Evolutionary conservation across 2,888 invertebrate species (phyloP).

Genomic region (Agonopterix subpropinquella): DNA sequence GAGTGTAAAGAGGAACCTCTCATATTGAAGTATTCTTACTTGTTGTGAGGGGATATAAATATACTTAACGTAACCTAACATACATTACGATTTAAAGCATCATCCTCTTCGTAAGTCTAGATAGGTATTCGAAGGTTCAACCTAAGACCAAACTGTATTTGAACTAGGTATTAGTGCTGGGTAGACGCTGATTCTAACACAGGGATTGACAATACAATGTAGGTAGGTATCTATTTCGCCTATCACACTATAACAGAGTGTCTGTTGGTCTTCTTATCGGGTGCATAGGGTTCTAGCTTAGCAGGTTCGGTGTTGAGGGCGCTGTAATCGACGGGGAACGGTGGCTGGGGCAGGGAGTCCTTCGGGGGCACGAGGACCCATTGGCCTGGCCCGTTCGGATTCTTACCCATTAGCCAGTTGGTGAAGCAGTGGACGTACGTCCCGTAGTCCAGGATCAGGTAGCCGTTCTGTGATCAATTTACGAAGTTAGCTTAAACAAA

Average conservation of each 20-base stretch:
- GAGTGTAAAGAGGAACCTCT: too few species aligned
- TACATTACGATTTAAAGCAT: too few species aligned
- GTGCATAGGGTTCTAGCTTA: slow-evolving; percentile 81
- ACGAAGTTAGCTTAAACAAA: slow-evolving; percentile 1
- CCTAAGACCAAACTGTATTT: too few species aligned
- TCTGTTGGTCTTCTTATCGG: slow-evolving; percentile 80
- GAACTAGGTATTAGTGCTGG: too few species aligned
- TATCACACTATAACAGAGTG: slow-evolving; percentile 80
- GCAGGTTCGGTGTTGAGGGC: slow-evolving; percentile 82
- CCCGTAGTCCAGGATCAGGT: slow-evolving; percentile 78
- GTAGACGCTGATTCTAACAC: too few species aligned
- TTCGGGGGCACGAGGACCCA: slow-evolving; percentile 81
- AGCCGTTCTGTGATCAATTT: slow-evolving; percentile 76
- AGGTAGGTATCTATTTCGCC: too few species aligned
- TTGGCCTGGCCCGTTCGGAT: slow-evolving; percentile 85
- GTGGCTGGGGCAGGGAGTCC: slow-evolving; percentile 69
- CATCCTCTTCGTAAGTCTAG: too few species aligned
- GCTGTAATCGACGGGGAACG: slow-evolving; percentile 85
- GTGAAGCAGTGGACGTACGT: slow-evolving; percentile 84
- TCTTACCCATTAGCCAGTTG: slow-evolving; percentile 83
- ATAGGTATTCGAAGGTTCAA: too few species aligned
- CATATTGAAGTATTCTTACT: too few species aligned
- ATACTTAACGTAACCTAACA: too few species aligned
- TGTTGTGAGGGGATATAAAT: too few species aligned
- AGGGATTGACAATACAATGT: too few species aligned